These are phyloP conservation scores for Lepus oiostolus DNA, from an alignment of 2,797 vertebrate species.

Conservation along the genomic window DNA sequence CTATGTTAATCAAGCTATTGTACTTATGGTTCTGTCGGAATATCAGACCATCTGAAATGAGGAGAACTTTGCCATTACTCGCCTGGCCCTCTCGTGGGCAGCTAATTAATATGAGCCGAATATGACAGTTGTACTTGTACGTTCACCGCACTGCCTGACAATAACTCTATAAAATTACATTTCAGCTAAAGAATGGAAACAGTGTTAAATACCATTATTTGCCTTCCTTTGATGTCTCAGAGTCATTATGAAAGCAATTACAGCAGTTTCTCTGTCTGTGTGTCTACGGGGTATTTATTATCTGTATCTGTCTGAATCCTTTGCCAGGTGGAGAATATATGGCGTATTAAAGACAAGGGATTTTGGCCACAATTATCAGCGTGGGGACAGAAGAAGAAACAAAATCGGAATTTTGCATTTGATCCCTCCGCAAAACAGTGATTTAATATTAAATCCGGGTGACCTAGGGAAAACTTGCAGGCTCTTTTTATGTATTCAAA, in stretches of 20 bases:
- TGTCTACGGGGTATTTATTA: slow-evolving; percentile 91
- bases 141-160: slow-evolving; percentile 89
- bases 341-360: slow-evolving; percentile 90
- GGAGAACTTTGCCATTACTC: slow-evolving; percentile 90
- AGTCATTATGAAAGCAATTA: slow-evolving; percentile 94
- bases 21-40: slow-evolving; percentile 88
- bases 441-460: slow-evolving; percentile 85
- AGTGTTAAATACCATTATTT: slow-evolving; percentile 94
- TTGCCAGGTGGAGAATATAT: slow-evolving; percentile 91
- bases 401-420: slow-evolving; percentile 87
- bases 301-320: slow-evolving; percentile 90
- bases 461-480: slow-evolving; percentile 79
- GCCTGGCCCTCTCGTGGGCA: slow-evolving; percentile 90
- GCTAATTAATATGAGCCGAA: slow-evolving; percentile 92
- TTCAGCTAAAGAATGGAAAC: slow-evolving; percentile 92
- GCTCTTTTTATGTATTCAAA: slow-evolving; percentile 80
- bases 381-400: slow-evolving; percentile 86
- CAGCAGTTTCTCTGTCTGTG: slow-evolving; percentile 91
- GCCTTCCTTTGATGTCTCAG: slow-evolving; percentile 92
- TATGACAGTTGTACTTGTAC: slow-evolving; percentile 91
- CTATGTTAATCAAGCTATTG: slow-evolving; percentile 91
- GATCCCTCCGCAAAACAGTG: slow-evolving; percentile 86
- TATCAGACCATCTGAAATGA: slow-evolving; percentile 91
- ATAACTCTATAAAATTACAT: slow-evolving; percentile 93
- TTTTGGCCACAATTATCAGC: slow-evolving; percentile 89